Evolutionary conservation across 2,888 invertebrate genomes (phyloP), one percentile per base, ranked within the genome.

Genomic region (Plebejus argus): DNA sequence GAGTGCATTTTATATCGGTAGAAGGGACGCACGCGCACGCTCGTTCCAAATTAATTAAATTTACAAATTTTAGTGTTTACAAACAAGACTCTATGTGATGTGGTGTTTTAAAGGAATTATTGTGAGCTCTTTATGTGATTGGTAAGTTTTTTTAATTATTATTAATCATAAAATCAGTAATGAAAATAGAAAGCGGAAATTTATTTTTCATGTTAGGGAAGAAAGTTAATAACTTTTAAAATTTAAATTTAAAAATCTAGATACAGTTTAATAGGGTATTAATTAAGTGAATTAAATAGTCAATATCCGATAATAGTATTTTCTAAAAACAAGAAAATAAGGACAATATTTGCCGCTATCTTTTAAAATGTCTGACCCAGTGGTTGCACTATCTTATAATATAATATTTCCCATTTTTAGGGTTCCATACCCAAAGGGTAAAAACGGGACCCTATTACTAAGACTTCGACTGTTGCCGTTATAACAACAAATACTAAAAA

Each of bases 1-100:
- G 66, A 66, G 66, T 66, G 66, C 66, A 66, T 18, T 66, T 28
- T 28, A 66, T 28, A 66, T 28, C 28, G 28, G 66, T 66, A 28
- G 66, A 66, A 66, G 28, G 66, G 12, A 28, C 66, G 66, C 28
- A 66, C 66, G 66, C 66, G 66, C 28, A 28, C 66, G 66, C 6
- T 15, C 61, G 61, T 61, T 3, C 20, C 10, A 58, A 61, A 61
- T 61, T 23, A 61, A 66, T 28, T 66, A 28, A 66, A 66, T 28
- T 6, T 33, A 15, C 66, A 66, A 66, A 33, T 28, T 66, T 33
- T 6, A 28, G 66, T 66, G 66, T 66, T 66, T 66, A 28, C 12
- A 66, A 66, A 66, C 7, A 66, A 1, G 15, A 66, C 1, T 23
- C 10, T 66, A 8, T 33, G 28, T 66, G 28, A 66, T 28, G 66